Conservation (phyloP, 1,140 invertebrate genomes). For the Drosophila grimshawi region DNA sequence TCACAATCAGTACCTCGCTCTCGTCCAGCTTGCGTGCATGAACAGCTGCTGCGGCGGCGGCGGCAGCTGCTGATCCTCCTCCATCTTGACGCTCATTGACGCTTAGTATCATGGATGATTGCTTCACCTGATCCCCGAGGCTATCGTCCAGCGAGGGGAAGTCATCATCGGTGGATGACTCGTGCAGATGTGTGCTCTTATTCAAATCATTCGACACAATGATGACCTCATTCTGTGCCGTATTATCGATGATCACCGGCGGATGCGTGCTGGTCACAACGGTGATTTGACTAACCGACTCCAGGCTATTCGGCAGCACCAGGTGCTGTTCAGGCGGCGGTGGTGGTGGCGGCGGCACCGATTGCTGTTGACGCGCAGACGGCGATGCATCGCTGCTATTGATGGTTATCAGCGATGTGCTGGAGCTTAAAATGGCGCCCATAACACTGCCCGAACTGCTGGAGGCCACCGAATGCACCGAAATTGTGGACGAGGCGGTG, state of each 20-base stretch:
- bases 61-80: conserved; percentile 76
- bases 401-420: conserved; percentile 79
- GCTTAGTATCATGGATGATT: conserved; percentile 78
- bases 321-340: conserved; percentile 48
- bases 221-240: conserved; percentile 88
- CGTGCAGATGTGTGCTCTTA: conserved; percentile 86
- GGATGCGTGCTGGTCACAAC: conserved; percentile 93
- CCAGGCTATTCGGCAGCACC: conserved; percentile 88
- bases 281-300: conserved; percentile 90
- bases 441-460: conserved; percentile 56
- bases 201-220: conserved; percentile 91
- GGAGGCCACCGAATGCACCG: conserved; percentile 71
- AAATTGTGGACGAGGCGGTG: conserved; percentile 84
- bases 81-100: conserved; percentile 56
- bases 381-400: conserved; percentile 76
- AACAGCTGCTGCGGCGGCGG: conserved; percentile 22
- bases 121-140: conserved; percentile 86
- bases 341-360: conserved; percentile 25
- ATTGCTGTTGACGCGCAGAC: conserved; percentile 44
- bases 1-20: conserved; percentile 91
- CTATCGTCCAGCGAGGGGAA: conserved; percentile 91
- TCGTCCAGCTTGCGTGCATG: conserved; percentile 89
- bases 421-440: conserved; percentile 69
- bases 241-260: conserved; percentile 88
- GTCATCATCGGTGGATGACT: conserved; percentile 90